These are phyloP conservation scores for Ephestia elutella DNA, from an alignment of 1,140 invertebrate species.

Conservation along the genomic window DNA sequence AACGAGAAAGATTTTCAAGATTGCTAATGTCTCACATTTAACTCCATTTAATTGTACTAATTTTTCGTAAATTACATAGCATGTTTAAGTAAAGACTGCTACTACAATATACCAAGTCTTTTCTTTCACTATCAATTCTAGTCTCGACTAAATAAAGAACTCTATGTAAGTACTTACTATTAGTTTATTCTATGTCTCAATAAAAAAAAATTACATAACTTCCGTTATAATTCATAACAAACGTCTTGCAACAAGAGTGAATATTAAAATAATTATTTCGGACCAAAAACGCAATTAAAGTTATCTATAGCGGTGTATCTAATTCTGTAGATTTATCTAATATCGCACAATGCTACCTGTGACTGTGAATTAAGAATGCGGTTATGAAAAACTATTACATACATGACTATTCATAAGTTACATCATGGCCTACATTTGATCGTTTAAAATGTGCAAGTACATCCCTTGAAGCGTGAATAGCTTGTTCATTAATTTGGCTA, in stretches of 20 bases:
- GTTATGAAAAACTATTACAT: constrained; percentile 38
- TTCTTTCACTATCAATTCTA: constrained; percentile 28
- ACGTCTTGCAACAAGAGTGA: constrained; percentile 3
- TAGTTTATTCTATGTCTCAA: constrained; percentile 2
- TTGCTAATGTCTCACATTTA: constrained; percentile 27
- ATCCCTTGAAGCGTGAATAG: constrained; percentile 31
- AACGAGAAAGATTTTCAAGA: constrained; percentile 57
- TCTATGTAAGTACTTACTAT: not conserved
- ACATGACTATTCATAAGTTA: constrained; percentile 40
- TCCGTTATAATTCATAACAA: constrained; percentile 2
- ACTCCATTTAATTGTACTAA: constrained; percentile 5
- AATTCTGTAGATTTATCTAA: constrained; percentile 23
- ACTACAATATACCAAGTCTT: not conserved
- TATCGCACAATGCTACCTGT: constrained; percentile 13
- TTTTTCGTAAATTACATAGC: constrained; percentile 3
- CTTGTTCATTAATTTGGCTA: constrained; percentile 21
- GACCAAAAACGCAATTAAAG: constrained; percentile 12
- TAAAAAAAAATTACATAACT: not conserved
- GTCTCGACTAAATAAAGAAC: not conserved
- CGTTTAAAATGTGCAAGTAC: constrained; percentile 22
- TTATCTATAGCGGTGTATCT: constrained; percentile 8
- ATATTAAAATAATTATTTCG: constrained; percentile 8
- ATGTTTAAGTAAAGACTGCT: not conserved
- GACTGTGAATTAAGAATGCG: constrained; percentile 30
- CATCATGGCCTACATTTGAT: constrained; percentile 39